phyloP scores from a whole-genome alignment of 2,797 vertebrate genomes.

The Malacoraja senta region DNA sequence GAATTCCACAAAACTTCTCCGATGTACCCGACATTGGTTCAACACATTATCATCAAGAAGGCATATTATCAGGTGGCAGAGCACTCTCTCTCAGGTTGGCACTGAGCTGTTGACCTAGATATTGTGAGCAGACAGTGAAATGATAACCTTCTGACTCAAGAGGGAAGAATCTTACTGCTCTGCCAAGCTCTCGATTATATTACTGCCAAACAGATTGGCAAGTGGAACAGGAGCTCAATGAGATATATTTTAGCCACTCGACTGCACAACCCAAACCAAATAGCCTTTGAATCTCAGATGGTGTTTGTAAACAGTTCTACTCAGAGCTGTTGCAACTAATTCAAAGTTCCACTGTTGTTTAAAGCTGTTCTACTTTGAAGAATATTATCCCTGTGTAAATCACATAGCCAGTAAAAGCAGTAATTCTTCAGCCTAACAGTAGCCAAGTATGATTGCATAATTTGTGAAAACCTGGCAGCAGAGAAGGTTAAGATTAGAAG shows the following conservation, averaged over 20 bases:
- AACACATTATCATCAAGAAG: background rate
- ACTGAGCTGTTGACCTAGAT: background rate
- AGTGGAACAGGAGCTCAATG: background rate
- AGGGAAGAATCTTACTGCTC: background rate
- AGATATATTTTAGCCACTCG: background rate
- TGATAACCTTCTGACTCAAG: background rate
- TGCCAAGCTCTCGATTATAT: background rate
- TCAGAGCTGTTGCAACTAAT: background rate
- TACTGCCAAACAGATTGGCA: background rate
- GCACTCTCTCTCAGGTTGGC: background rate
- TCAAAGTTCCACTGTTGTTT: background rate
- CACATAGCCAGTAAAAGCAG: background rate
- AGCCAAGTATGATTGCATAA: background rate
- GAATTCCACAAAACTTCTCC: background rate
- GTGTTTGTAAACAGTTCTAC: background rate
- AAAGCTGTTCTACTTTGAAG: background rate
- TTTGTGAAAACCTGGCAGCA: too few relatives aligned
- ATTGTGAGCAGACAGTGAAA: background rate
- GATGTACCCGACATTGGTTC: background rate
- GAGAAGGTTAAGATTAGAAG: background rate
- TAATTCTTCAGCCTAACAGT: background rate
- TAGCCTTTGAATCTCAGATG: background rate
- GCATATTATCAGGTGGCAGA: background rate
- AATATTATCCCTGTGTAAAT: background rate
- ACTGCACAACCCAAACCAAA: background rate